These are phyloP conservation scores for Ditylenchus weischeri DNA, from an alignment of 2,888 invertebrate genomes.

Conservation along the genomic window DNA sequence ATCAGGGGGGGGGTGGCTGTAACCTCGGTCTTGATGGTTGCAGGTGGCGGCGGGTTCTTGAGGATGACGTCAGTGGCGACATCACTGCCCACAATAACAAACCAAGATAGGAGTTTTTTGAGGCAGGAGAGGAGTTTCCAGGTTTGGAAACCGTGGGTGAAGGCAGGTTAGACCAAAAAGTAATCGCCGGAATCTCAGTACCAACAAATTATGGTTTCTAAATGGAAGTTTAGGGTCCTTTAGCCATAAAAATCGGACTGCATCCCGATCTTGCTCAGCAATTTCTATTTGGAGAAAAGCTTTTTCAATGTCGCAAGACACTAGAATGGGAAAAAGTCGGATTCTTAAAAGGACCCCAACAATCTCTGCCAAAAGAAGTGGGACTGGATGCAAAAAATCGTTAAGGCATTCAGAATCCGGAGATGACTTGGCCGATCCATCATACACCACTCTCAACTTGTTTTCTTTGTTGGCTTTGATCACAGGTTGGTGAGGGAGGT, in stretches of 20 bases:
- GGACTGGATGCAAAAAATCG: not conserved
- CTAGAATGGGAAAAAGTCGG: not conserved
- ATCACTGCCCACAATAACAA: too few relatives aligned
- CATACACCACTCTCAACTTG: not conserved
- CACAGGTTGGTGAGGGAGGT: too few relatives aligned
- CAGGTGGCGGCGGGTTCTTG: too few relatives aligned
- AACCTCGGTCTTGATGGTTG: too few relatives aligned
- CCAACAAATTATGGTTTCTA: constrained; percentile 17
- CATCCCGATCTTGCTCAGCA: constrained; percentile 24
- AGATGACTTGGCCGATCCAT: not conserved
- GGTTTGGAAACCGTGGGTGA: too few relatives aligned
- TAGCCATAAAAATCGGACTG: constrained; percentile 33
- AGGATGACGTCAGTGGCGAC: too few relatives aligned
- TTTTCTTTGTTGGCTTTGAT: too few relatives aligned
- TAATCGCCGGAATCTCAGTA: constrained; percentile 25
- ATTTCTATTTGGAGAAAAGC: constrained; percentile 19
- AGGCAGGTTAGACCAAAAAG: constrained; percentile 27
- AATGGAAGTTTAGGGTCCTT: constrained; percentile 9
- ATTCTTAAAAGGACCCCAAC: not conserved
- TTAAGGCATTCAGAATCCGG: not conserved
- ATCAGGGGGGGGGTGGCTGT: too few relatives aligned
- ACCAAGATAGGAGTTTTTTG: too few relatives aligned
- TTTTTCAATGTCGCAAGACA: constrained; percentile 5
- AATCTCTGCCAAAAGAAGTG: not conserved
- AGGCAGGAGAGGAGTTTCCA: too few relatives aligned